Evolutionary conservation across 2,888 invertebrate species (phyloP), one percentile per base, ranked within the genome.

Genomic region (Leptopilina drosophilae): DNA sequence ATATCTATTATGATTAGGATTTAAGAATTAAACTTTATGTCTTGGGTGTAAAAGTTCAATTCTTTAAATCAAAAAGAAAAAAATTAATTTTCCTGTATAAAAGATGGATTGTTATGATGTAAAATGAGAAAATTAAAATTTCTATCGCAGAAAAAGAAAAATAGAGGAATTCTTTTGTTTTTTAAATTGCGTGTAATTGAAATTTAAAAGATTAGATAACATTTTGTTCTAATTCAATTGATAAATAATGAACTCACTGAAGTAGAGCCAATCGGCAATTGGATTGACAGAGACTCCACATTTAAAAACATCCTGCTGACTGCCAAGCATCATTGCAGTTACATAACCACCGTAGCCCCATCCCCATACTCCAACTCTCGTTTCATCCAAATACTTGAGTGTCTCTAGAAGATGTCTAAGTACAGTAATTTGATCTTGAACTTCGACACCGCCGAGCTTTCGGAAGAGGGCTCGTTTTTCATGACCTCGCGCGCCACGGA

Each of bases 271-370:
- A 92, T 98, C 98, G 56, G 98, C 96, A 87, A 98, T 98, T 0
- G 98, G 98, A 82, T 98, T 98, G 59, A 98, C 97, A 20, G 98
- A 96, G 82, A 98, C 95, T 69, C 98, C 98, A 91, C 98, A 98
- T 91, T 97, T 97, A 93, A 98, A 97, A 77, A 97, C 95, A 87
- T 95, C 94, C 84, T 94, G 94, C 90, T 97, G 97, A 76, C 96
- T 95, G 64, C 97, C 97, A 77, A 98, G 93, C 80, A 97, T 95
- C 95, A 97, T 97, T 77, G 97, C 94, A n/a, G 98, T 97, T 59
- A 98, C 97, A 92, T 98, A 98, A 9, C 98, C 98, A 9, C 97
- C 98, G 92, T 98, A 98, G 15, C 98, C 98, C 98, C 98, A 98
- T 65, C 98, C 98, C 98, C 98, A 98, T 79, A 99, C 96, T 9